Evolutionary conservation across 2,888 invertebrate genomes (phyloP), one percentile per base, ranked within the genome.

Genomic region (Augochlorella aurata): DNA sequence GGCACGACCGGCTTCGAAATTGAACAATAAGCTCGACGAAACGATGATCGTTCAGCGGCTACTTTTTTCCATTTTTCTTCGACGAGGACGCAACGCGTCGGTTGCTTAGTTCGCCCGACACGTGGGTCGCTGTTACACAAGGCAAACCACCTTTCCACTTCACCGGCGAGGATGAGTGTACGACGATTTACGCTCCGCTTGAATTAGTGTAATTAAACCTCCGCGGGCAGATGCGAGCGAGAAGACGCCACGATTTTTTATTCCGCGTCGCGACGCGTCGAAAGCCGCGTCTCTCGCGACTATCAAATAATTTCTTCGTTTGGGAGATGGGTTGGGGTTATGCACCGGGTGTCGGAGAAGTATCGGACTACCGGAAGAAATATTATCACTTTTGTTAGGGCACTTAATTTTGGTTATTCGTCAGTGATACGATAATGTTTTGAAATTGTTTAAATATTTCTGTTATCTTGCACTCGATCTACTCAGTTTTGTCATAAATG

Each of bases 61-160:
- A 14, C 24, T 63, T 38, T 14, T 8, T 24, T 52, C 61, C 5
- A 5, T 14, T 8, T 29, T 24, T 16, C 61, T 4, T 9, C 29
- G 12, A 65, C 18, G 50, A 14, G 38, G 38, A 38, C 38, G 38
- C 38, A 7, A 38, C 38, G 38, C 38, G 38, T 5, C 38, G 38
- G 38, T 38, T 38, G 38, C 58, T 47, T 44, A 44, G 63, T 54
- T 68, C 24, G 78, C 29, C 44, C 18, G 77, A 72, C 54, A 21
- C 77, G 81, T 77, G 29, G 77, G 77, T 45, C 70, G 81, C 9
- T 16, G 58, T 69, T 75, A 67, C 83, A 83, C 83, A 83, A 83
- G 83, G 83, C 38, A 47, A 83, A 83, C 83, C 82, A 73, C 82
- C 78, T 83, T 82, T 78, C 78, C 38, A 73, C 68, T 52, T 67